phyloP scores from a whole-genome alignment of 2,888 invertebrate species.

The Eristalis pertinax region DNA sequence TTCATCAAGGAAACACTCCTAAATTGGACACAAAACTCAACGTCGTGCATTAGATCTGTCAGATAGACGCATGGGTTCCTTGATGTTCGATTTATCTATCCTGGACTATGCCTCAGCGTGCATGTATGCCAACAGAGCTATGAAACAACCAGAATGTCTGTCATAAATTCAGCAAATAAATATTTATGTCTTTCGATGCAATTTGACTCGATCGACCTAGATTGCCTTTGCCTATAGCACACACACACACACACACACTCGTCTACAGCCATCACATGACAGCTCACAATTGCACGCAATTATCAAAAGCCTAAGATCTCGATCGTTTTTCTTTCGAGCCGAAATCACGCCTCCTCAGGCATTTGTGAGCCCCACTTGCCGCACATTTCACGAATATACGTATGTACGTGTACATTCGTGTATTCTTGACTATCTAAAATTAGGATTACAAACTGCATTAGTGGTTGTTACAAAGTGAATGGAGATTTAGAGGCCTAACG shows the following conservation, averaged over 20 bases:
- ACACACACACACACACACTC: background rate
- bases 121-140: slow-evolving; percentile 44
- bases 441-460: slow-evolving; percentile 11
- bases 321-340: slow-evolving; percentile 19
- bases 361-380: slow-evolving; percentile 57
- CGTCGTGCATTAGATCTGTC: slow-evolving; percentile 24
- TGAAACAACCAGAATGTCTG: slow-evolving; percentile 41
- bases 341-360: slow-evolving; percentile 67
- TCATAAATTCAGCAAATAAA: slow-evolving; percentile 63
- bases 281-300: slow-evolving; percentile 40
- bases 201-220: slow-evolving; percentile 65
- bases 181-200: slow-evolving; percentile 58
- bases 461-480: slow-evolving; percentile 53
- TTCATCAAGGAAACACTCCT: slow-evolving; percentile 14
- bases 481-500: slow-evolving; percentile 37
- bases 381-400: slow-evolving; percentile 10
- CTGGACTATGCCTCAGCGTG: slow-evolving; percentile 25
- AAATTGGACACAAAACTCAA: background rate
- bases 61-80: background rate
- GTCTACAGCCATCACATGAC: slow-evolving; percentile 8
- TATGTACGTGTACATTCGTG: background rate
- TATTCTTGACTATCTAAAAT: slow-evolving; percentile 56
- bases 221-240: slow-evolving; percentile 26
- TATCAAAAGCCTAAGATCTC: slow-evolving; percentile 59
- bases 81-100: background rate